Base-by-base conservation (phyloP, 2,888 invertebrate genomes). In the Chymomyza fuscimana region DNA sequence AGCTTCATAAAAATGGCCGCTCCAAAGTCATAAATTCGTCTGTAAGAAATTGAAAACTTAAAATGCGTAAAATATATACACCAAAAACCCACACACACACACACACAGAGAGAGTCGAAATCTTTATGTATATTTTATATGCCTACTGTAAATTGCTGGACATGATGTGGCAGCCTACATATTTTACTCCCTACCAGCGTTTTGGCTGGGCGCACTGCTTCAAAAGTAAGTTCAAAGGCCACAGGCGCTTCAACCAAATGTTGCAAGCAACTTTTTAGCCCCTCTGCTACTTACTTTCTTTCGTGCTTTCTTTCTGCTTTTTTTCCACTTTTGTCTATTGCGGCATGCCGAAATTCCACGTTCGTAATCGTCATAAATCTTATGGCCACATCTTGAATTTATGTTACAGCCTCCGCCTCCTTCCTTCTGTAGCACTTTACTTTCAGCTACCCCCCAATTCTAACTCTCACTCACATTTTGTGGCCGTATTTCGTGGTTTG, bases 341-440 rank as follows among this genome's bases (percentile, higher is more conserved):
- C 52, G 63, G 69, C 62, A 60, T 62, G 61, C 75, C 83, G 81
- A 88, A 89, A 88, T 89, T 87, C 81, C 90, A 84, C 85, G 89
- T 90, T 89, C 88, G 89, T 87, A 89, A 89, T 89, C 89, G 90
- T 88, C 90, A 90, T 90, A 90, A 90, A 90, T 90, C 90, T 90
- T 90, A 81, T 81, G 89, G 89, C 89, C 91, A 88, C 90, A 90
- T 90, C 90, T 90, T 90, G 90, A 90, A 90, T 90, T 90, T 90
- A 90, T 90, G 91, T 90, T 82, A 81, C 77, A 29, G 62, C 50
- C 46, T 52, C 51, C 29, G 51, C 73, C 16, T n/a, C 29, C 25
- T 25, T 0, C 25, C 2, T 25, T 3, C 25, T 25, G 4, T 25
- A 50, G 40, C 22, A 46, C 69, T 16, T 15, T 9, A 10, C 36